Evolutionary conservation across 2,888 invertebrate species (phyloP).

Genomic region (Plebejus anna): DNA sequence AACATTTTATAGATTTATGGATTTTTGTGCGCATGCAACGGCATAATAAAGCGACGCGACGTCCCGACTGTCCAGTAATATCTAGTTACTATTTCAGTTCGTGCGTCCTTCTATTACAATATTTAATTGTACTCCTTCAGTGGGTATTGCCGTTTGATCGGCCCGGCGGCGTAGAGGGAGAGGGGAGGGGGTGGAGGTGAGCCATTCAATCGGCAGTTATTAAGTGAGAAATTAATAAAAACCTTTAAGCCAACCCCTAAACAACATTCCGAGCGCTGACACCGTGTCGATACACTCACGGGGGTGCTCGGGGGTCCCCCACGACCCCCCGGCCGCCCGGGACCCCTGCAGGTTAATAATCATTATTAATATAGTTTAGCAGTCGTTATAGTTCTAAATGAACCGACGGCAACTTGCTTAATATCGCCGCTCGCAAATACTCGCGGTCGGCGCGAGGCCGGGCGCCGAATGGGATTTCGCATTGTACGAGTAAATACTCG

Average conservation of each 20-base stretch:
- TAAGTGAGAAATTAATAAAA: conserved; percentile 68
- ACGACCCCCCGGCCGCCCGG: conserved; percentile 19
- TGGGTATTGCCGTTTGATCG: conserved; percentile 9
- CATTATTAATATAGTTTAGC: conserved; percentile 75
- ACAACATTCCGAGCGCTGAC: conserved; percentile 48
- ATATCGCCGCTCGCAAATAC: conserved; percentile 65
- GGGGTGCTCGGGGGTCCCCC: neutral
- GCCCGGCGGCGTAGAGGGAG: neutral
- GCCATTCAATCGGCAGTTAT: conserved; percentile 39
- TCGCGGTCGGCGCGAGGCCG: conserved; percentile 48
- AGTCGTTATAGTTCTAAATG: conserved; percentile 62
- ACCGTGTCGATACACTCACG: conserved; percentile 54
- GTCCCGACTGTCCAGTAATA: neutral
- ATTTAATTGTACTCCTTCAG: conserved; percentile 27
- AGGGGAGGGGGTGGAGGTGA: neutral
- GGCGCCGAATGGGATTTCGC: conserved; percentile 33
- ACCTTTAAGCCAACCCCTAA: conserved; percentile 50
- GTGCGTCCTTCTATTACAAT: conserved; percentile 23
- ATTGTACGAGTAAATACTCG: neutral
- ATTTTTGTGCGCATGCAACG: no score
- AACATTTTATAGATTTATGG: no score
- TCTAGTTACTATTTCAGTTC: neutral
- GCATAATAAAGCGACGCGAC: neutral
- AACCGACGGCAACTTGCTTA: conserved; percentile 66
- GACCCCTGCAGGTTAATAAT: conserved; percentile 61